Base-by-base conservation (phyloP, 2,797 vertebrate genomes). In the Smutsia temminckii region DNA sequence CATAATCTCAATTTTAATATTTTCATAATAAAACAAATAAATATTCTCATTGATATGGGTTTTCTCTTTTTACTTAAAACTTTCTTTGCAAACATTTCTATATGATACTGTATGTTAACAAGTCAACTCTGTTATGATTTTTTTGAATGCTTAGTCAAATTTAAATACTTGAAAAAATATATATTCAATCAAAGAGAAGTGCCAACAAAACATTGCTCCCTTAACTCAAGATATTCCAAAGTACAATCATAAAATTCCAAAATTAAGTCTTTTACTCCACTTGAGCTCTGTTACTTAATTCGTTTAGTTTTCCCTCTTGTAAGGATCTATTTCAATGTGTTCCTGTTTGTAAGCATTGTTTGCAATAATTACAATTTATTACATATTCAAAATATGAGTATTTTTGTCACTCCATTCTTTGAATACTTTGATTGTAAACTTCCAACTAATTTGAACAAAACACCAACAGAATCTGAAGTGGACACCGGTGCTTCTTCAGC, bases 391-490 rank as follows among this genome's bases (percentile, higher is more conserved):
- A 94, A 85, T 27, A 55, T 29, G 29, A 93, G 46, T 85, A 85
- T 49, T 90, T 94, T 74, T 88, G 37, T 16, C 40, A 25, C 3
- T 25, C 61, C 23, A 51, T 34, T 91, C 63, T 59, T 88, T 72
- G 49, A 57, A 72, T 81, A 86, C 21, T 92, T 92, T 40, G 6
- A 34, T 85, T 88, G 37, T 79, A 93, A 94, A 89, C 77, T 90
- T 92, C 57, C 51, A 91, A 85, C 42, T 16, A 59, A 79, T 71
- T 95, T 61, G 27, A 75, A 63, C 6, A 85, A 93, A 87, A 72
- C 49, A 7, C 25, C 57, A 40, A 81, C 11, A 71, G 63, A 49
- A 90, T 92, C 34, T 93, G 29, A 91, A 77, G 32, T 42, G 27
- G 32, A 75, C 8, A 61, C 11, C 23, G 23, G 42, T 21, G 16